A percentile compares a stretch with the other conserved stretches of the same genome.
phyloP scores from a whole-genome alignment of 2,888 invertebrate genomes.

The Nomada ferruginata region DNA sequence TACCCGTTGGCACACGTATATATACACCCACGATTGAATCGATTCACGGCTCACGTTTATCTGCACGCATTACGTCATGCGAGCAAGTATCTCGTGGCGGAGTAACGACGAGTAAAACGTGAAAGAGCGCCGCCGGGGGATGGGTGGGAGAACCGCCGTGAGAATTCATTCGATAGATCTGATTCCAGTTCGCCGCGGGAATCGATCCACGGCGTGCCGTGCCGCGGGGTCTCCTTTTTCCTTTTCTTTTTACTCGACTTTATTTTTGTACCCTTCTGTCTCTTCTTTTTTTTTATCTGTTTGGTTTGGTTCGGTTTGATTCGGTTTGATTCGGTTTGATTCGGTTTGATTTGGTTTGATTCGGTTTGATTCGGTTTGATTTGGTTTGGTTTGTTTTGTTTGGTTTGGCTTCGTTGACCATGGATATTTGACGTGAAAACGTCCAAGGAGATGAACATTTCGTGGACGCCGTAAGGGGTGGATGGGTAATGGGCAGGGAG shows the following conservation, averaged over 20 bases:
- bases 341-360: too few relatives aligned
- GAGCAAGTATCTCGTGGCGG: slow-evolving; percentile 42
- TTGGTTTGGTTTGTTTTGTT: neutral
- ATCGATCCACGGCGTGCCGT: slow-evolving; percentile 19
- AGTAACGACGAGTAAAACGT: slow-evolving; percentile 37
- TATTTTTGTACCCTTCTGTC: neutral
- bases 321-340: neutral
- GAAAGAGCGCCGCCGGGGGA: slow-evolving; percentile 38
- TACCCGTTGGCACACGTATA: slow-evolving; percentile 43
- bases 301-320: too few relatives aligned
- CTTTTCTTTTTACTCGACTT: neutral
- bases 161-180: slow-evolving; percentile 43
- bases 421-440: neutral
- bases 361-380: too few relatives aligned
- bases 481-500: neutral
- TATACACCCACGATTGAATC: slow-evolving; percentile 49
- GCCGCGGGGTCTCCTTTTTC: neutral
- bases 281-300: neutral
- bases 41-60: slow-evolving; percentile 54
- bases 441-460: neutral
- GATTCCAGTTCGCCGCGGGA: slow-evolving; percentile 36
- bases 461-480: neutral
- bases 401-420: neutral
- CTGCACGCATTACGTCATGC: slow-evolving; percentile 68
- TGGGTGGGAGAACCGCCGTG: slow-evolving; percentile 28